Conservation (phyloP, 2,797 vertebrate genomes). For the Borostomias antarcticus region DNA sequence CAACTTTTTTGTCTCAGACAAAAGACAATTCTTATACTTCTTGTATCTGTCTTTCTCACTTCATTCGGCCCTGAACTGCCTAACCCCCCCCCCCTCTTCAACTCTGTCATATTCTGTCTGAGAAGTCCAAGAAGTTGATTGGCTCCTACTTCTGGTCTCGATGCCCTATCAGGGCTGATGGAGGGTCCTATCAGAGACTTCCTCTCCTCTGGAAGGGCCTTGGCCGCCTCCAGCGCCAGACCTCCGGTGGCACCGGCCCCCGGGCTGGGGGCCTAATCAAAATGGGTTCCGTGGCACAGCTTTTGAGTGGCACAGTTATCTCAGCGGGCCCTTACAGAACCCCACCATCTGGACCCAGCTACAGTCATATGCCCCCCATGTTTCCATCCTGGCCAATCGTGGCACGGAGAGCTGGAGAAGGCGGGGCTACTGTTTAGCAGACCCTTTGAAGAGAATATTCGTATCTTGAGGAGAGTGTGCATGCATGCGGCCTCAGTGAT, state of each 20-base stretch:
- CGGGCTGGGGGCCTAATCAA: constrained; percentile 63
- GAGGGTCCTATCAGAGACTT: constrained; percentile 49
- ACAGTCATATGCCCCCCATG: constrained; percentile 10
- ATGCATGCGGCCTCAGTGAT: not conserved
- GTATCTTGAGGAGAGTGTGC: not conserved
- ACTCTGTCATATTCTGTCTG: constrained; percentile 12
- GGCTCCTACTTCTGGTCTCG: constrained; percentile 2
- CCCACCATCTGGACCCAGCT: constrained; percentile 55
- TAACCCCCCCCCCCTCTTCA: constrained; percentile 13
- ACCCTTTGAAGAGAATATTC: too few relatives aligned
- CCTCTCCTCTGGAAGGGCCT: constrained; percentile 40
- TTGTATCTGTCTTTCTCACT: not conserved
- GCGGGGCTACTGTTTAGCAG: too few relatives aligned
- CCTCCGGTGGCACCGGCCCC: constrained; percentile 51
- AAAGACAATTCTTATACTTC: not conserved
- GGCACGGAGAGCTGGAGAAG: not conserved
- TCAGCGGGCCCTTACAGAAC: constrained; percentile 59
- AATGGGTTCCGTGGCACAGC: constrained; percentile 66
- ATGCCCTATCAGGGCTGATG: not conserved
- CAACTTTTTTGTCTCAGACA: not conserved
- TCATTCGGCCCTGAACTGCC: not conserved
- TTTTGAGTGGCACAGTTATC: constrained; percentile 59
- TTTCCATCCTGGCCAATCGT: constrained; percentile 38
- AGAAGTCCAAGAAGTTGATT: too few relatives aligned
- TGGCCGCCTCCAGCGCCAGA: constrained; percentile 34